phyloP scores from a whole-genome alignment of 1,140 invertebrate genomes.

The Drosophila subpulchrella region DNA sequence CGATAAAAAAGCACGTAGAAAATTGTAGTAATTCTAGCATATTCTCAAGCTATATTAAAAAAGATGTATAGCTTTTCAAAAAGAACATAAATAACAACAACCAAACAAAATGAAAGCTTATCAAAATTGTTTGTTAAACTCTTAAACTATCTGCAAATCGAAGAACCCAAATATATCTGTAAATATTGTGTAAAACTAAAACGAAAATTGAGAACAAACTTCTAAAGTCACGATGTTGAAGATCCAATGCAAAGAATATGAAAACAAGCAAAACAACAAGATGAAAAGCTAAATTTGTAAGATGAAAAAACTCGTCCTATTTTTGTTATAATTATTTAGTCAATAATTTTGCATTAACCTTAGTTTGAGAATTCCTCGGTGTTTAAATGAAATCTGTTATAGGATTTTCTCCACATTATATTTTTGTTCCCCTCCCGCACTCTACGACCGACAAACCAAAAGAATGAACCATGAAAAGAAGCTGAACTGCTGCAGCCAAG shows the following conservation, averaged over 20 bases:
- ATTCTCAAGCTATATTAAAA: conserved; percentile 53
- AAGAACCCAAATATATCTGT: conserved; percentile 37
- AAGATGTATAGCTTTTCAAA: conserved; percentile 35
- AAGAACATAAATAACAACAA: conserved; percentile 9
- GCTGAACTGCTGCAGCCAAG: conserved; percentile 33
- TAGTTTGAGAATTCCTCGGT: conserved; percentile 56
- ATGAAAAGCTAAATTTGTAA: conserved; percentile 53
- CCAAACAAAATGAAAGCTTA: conserved; percentile 39
- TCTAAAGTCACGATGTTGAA: conserved; percentile 25
- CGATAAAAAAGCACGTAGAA: conserved; percentile 49
- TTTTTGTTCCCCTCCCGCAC: conserved; percentile 16
- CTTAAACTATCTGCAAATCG: conserved; percentile 20
- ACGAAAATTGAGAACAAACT: conserved; percentile 36
- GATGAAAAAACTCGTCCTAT: conserved; percentile 71
- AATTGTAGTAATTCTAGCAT: conserved; percentile 67
- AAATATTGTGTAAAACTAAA: conserved; percentile 59
- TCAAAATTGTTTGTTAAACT: conserved; percentile 52
- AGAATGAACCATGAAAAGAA: background rate
- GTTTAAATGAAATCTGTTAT: conserved; percentile 69
- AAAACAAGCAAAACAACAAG: conserved; percentile 11
- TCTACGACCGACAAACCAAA: conserved; percentile 27
- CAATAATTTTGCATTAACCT: conserved; percentile 49
- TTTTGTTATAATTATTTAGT: conserved; percentile 72
- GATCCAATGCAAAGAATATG: conserved; percentile 25
- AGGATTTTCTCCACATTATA: conserved; percentile 59